These are phyloP conservation scores for Vanacampus margaritifer DNA, from an alignment of 2,113 vertebrate species.

Conservation along the genomic window DNA sequence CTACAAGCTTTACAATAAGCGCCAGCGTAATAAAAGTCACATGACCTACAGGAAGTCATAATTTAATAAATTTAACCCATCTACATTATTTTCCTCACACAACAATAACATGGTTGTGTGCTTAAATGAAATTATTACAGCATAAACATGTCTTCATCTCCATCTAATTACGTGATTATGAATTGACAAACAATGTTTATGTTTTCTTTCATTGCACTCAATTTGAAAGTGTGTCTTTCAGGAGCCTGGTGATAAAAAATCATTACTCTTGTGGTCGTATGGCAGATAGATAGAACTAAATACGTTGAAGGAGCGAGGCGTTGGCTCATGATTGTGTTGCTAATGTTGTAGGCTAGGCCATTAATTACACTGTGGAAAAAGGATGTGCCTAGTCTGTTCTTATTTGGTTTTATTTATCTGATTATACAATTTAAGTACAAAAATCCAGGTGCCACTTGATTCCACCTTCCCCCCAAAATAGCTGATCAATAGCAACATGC, in stretches of 20 bases:
- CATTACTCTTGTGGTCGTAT: background rate
- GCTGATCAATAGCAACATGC: slow-evolving; percentile 8
- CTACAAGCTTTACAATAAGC: background rate
- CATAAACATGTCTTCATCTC: background rate
- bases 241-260: background rate
- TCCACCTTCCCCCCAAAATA: background rate
- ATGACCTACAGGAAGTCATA: background rate
- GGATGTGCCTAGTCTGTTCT: slow-evolving; percentile 14
- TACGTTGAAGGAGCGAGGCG: slow-evolving; percentile 38
- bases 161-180: background rate
- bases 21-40: background rate
- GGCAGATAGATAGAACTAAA: slow-evolving; percentile 28
- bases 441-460: background rate
- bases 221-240: background rate
- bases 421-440: no score
- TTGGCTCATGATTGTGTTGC: slow-evolving; percentile 42
- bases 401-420: slow-evolving; percentile 17
- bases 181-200: background rate
- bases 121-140: background rate
- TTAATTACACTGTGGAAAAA: slow-evolving; percentile 44
- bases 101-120: background rate
- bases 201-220: background rate
- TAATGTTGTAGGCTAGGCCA: slow-evolving; percentile 56
- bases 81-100: background rate
- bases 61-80: background rate